These are phyloP conservation scores for Thyatira batis DNA, from an alignment of 2,888 invertebrate genomes.

Conservation along the genomic window DNA sequence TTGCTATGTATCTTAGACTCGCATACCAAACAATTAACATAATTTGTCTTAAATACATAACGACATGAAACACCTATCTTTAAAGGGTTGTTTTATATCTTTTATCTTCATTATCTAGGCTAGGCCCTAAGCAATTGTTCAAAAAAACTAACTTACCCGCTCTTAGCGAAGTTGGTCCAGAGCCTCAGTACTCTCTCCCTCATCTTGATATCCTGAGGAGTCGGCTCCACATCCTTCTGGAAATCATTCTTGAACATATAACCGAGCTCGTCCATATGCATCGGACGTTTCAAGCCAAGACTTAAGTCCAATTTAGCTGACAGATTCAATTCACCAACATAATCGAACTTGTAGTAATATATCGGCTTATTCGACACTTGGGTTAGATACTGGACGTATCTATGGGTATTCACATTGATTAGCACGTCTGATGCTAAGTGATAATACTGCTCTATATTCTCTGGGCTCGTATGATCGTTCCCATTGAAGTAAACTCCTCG, in stretches of 20 bases:
- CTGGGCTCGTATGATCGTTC: constrained; percentile 36
- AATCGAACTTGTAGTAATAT: constrained; percentile 70
- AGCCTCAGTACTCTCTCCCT: constrained; percentile 68
- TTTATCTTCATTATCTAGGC: too few species aligned
- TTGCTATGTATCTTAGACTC: too few species aligned
- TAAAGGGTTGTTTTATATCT: too few species aligned
- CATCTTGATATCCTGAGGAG: constrained; percentile 61
- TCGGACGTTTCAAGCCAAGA: constrained; percentile 48
- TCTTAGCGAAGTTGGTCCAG: constrained; percentile 77
- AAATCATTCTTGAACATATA: constrained; percentile 65
- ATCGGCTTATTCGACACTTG: constrained; percentile 63
- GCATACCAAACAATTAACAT: too few species aligned
- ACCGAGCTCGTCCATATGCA: constrained; percentile 66
- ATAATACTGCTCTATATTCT: constrained; percentile 52
- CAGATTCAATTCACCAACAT: constrained; percentile 63
- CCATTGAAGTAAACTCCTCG: constrained; percentile 62
- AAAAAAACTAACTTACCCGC: constrained; percentile 57
- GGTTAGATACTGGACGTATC: constrained; percentile 62
- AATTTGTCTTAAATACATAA: too few species aligned
- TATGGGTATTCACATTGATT: constrained; percentile 57
- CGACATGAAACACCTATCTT: too few species aligned
- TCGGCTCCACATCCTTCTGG: constrained; percentile 55
- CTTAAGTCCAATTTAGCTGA: constrained; percentile 34
- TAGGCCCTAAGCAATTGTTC: not conserved
- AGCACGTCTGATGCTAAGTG: constrained; percentile 58